Conservation (phyloP, 2,113 vertebrate species). For the Columbina picui region DNA sequence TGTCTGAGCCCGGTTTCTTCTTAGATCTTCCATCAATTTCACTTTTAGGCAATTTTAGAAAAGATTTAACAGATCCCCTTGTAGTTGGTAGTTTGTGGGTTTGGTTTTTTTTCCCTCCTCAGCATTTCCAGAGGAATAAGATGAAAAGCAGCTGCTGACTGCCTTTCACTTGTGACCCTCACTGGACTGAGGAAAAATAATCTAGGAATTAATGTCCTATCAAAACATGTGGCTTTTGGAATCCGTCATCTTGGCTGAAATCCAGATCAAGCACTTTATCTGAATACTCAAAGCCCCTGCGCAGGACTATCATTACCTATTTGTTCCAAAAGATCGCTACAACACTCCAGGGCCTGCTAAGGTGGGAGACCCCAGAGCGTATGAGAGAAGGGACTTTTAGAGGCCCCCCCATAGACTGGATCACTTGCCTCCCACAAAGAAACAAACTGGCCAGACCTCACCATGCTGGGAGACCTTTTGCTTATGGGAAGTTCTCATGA, state of each 20-base stretch:
- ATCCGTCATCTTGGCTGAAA: neutral
- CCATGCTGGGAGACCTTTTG: neutral
- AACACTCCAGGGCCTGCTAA: neutral
- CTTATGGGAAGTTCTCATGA: neutral
- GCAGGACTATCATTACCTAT: neutral
- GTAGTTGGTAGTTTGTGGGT: neutral
- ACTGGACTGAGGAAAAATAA: neutral
- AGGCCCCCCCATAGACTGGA: neutral
- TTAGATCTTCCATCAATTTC: neutral
- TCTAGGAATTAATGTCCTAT: neutral
- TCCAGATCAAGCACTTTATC: neutral
- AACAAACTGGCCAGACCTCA: neutral
- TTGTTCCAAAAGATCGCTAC: neutral
- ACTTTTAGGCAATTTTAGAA: neutral
- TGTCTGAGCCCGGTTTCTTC: neutral
- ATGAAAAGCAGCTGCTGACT: neutral
- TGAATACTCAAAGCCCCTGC: neutral
- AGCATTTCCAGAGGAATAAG: neutral
- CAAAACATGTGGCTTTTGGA: neutral
- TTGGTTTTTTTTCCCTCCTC: neutral
- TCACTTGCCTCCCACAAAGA: neutral
- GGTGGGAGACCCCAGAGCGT: neutral
- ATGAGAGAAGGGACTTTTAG: neutral
- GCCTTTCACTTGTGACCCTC: neutral
- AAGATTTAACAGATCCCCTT: neutral